These are phyloP conservation scores for Galerucella nymphaeae DNA, from an alignment of 2,888 invertebrate species.

Conservation along the genomic window DNA sequence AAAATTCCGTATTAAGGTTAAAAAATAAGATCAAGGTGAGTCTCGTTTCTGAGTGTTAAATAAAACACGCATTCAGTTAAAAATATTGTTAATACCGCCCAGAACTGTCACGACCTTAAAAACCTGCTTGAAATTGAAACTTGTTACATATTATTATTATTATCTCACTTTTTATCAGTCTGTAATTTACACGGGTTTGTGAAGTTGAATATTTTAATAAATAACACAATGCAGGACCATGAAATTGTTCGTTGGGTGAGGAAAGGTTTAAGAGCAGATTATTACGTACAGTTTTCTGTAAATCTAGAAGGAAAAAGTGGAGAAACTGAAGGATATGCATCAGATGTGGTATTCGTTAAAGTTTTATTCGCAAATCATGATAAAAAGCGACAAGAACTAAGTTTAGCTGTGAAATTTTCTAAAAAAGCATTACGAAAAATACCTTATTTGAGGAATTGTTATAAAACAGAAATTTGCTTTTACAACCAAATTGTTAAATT, in stretches of 20 bases:
- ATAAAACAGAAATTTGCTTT: constrained; percentile 42
- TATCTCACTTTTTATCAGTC: no score
- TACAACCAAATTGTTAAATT: constrained; percentile 36
- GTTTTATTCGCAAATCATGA: constrained; percentile 13
- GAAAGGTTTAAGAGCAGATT: constrained; percentile 30
- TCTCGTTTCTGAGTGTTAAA: no score
- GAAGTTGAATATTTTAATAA: background rate
- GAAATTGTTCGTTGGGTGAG: constrained; percentile 24
- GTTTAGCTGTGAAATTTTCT: constrained; percentile 37
- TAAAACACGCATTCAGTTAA: no score
- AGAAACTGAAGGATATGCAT: constrained; percentile 39
- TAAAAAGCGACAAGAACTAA: constrained; percentile 10
- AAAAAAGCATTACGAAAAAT: constrained; percentile 26
- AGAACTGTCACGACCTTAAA: no score
- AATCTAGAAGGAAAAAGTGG: constrained; percentile 32
- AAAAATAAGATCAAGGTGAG: no score
- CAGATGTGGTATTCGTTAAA: constrained; percentile 38
- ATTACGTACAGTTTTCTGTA: constrained; percentile 27
- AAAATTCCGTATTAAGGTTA: no score
- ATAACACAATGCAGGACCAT: constrained; percentile 10
- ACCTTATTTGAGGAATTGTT: constrained; percentile 21
- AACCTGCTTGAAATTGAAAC: no score
- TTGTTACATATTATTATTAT: no score
- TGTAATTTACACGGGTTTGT: background rate
- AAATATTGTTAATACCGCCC: no score